Evolutionary conservation across 2,113 vertebrate species (phyloP).

Genomic region (Elephas maximus): DNA sequence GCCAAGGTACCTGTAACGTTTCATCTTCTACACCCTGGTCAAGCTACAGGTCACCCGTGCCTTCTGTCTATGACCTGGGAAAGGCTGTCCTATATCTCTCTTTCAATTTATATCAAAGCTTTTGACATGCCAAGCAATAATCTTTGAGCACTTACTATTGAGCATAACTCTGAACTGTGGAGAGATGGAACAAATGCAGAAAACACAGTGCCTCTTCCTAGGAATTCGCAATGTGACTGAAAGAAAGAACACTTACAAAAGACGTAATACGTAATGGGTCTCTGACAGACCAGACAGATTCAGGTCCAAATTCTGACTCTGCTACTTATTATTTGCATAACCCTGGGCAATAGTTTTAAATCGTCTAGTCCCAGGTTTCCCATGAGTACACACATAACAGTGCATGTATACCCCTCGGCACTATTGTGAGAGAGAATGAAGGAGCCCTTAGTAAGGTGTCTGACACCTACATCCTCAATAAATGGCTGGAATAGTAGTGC

Average conservation of each 20-base stretch:
- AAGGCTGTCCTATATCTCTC: no score
- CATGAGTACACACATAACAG: rapidly evolving
- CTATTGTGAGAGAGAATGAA: rapidly evolving
- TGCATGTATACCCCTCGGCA: rapidly evolving
- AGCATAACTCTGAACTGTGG: neutral
- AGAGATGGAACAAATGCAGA: neutral
- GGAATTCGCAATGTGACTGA: no score
- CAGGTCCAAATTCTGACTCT: neutral
- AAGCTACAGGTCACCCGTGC: neutral
- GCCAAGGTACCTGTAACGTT: rapidly evolving
- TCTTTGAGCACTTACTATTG: neutral
- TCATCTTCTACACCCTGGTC: neutral
- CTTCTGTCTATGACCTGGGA: neutral
- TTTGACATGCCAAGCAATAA: neutral
- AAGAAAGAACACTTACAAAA: neutral
- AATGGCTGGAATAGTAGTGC: neutral
- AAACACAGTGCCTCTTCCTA: neutral
- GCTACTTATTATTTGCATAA: neutral
- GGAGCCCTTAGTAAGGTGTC: neutral
- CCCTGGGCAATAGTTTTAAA: neutral
- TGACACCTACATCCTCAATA: neutral
- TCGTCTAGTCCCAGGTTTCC: no score
- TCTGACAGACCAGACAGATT: neutral
- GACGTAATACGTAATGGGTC: neutral
- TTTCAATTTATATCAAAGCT: neutral